Evolutionary conservation across 2,113 vertebrate genomes (phyloP), one percentile per base, ranked within the genome.

Genomic region (Gadus macrocephalus): DNA sequence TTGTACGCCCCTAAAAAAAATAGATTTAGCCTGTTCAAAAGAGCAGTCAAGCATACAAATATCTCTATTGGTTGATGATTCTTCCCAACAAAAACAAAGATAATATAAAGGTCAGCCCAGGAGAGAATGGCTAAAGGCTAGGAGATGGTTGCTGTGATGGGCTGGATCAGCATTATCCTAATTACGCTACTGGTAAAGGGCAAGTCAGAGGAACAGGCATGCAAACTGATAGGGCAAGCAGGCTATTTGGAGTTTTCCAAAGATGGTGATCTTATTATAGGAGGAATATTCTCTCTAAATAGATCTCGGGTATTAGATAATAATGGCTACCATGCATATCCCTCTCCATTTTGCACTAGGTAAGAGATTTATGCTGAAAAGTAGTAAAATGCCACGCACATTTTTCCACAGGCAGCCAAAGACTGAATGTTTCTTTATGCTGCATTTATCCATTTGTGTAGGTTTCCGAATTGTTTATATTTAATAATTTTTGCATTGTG

Each of bases 251-350:
- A 85, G 53, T 85, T 89, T 70, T 85, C 68, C 53, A 81, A 85
- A 71, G 77, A 83, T 25, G 89, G 87, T 53, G 87, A 90, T 75
- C 53, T 90, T 63, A 70, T 84, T 4, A 81, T 90, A 25, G 87
- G 78, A 56, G 89, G 87, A 1, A 5, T 89, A 53, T 89, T 89
- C 55, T 82, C 87, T 15, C 53, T 90, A 8, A 75, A 0, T 27
- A 84, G 68, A 49, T 71, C 60, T 55, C 73, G 73, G 1, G 62
- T 0, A 58, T 2, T 68, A 6, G 4, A 64, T 2, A 49, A 81
- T 35, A 73, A 77, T 5, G 73, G 16, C 68, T 90, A 82, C 38
- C 31, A 69, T 49, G 74, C 67, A 14, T 0, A 75, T 5, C 88
- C 87, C 2, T 2, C 60, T 31, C 0, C 66, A 14, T 81, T 77